phyloP scores from a whole-genome alignment of 1,140 invertebrate genomes.

The Rhyzopertha dominica region DNA sequence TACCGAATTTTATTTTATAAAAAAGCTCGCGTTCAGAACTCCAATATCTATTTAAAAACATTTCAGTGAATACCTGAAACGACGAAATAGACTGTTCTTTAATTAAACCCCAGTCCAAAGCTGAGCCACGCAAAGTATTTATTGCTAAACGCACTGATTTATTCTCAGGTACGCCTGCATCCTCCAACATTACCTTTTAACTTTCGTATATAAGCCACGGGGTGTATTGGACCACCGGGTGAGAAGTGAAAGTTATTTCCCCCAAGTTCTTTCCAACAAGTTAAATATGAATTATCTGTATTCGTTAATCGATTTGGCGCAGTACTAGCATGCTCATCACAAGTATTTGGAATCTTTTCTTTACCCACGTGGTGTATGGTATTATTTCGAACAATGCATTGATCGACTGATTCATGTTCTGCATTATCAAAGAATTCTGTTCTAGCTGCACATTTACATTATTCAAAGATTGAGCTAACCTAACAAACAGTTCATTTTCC shows the following conservation, averaged over 20 bases:
- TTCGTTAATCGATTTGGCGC: no score
- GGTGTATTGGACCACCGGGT: conserved; percentile 1
- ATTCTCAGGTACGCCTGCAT: conserved; percentile 8
- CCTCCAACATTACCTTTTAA: not conserved
- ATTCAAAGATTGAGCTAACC: no score
- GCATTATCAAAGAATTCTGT: no score
- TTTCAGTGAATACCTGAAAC: conserved; percentile 4
- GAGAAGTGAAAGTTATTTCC: conserved; percentile 2
- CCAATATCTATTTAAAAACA: conserved; percentile 12
- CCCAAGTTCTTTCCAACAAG: conserved; percentile 6
- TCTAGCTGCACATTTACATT: no score
- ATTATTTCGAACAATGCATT: no score
- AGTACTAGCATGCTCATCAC: no score
- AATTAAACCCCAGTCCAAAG: conserved; percentile 1
- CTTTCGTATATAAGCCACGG: conserved; percentile 7
- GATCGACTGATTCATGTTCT: no score
- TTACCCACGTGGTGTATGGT: no score
- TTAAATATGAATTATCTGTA: no score
- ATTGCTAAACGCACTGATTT: conserved; percentile 7
- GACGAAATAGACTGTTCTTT: conserved; percentile 2
- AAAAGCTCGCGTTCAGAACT: conserved; percentile 2
- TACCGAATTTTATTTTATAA: conserved; percentile 7
- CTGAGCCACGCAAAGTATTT: conserved; percentile 1
- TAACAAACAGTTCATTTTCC: no score
- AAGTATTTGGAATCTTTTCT: no score